These are phyloP conservation scores for Dreissena polymorpha DNA, from an alignment of 1,140 invertebrate genomes.

Conservation along the genomic window DNA sequence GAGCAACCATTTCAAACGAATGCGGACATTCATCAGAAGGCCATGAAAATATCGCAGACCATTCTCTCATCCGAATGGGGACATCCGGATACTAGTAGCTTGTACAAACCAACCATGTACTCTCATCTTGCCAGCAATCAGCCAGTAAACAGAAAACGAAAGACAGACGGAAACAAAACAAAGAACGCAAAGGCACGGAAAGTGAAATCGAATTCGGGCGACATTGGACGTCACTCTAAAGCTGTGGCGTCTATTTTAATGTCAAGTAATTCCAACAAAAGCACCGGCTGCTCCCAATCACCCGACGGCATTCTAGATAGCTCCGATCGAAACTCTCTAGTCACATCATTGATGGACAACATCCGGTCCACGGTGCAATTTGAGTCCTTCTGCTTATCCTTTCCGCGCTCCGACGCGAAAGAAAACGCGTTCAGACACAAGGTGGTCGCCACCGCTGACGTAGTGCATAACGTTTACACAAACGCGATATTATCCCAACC, in stretches of 20 bases:
- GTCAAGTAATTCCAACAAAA: conserved; percentile 18
- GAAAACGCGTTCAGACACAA: conserved; percentile 44
- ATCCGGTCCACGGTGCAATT: conserved; percentile 46
- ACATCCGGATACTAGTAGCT: neutral
- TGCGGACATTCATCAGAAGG: conserved; percentile 47
- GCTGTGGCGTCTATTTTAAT: conserved; percentile 46
- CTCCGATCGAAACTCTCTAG: conserved; percentile 32
- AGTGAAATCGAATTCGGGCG: conserved; percentile 21
- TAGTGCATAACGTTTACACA: conserved; percentile 7
- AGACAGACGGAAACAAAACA: neutral
- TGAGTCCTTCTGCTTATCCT: conserved; percentile 52
- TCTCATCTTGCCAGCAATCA: conserved; percentile 13
- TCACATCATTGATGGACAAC: conserved; percentile 43
- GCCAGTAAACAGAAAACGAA: conserved; percentile 23
- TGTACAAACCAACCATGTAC: conserved; percentile 39
- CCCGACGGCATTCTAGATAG: conserved; percentile 10
- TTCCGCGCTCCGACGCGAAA: conserved; percentile 33
- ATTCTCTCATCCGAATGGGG: conserved; percentile 33
- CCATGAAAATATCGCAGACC: conserved; percentile 49
- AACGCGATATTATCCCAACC: neutral
- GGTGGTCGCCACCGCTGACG: conserved; percentile 7
- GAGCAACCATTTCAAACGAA: conserved; percentile 23
- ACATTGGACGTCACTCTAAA: conserved; percentile 40
- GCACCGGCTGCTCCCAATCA: neutral
- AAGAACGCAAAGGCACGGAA: conserved; percentile 25